phyloP scores from a whole-genome alignment of 1,140 invertebrate genomes.

The Gonioctena quinquepunctata region DNA sequence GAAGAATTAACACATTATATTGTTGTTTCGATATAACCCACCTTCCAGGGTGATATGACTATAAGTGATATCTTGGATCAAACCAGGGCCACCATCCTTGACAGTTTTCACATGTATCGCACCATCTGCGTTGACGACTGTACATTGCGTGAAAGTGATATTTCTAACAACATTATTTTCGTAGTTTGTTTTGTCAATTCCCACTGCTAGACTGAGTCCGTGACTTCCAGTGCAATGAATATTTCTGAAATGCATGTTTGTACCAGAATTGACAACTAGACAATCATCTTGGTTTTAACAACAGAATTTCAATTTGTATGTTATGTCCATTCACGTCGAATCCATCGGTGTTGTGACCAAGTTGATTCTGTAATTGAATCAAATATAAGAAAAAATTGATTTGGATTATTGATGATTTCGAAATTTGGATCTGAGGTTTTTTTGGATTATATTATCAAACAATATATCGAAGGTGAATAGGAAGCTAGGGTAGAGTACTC shows the following conservation, averaged over 20 bases:
- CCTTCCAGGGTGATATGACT: not conserved
- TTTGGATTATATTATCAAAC: too few species aligned
- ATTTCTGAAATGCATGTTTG: not conserved
- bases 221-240: not conserved
- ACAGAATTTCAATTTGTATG: not conserved
- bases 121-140: not conserved
- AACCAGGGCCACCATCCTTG: not conserved
- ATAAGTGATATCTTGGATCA: conserved; percentile 1
- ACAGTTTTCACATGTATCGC: conserved; percentile 4
- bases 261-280: not conserved
- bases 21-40: too few species aligned
- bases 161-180: not conserved
- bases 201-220: not conserved
- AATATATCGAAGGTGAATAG: too few species aligned
- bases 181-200: not conserved
- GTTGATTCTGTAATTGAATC: not conserved
- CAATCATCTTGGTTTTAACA: conserved; percentile 15
- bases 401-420: too few species aligned
- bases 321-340: not conserved
- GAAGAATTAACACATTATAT: too few species aligned
- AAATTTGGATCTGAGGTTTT: too few species aligned
- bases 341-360: conserved; percentile 7
- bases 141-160: not conserved
- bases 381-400: not conserved
- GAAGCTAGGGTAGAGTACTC: too few species aligned